Conservation (phyloP, 2,888 invertebrate species). For the Synergus itoensis region DNA sequence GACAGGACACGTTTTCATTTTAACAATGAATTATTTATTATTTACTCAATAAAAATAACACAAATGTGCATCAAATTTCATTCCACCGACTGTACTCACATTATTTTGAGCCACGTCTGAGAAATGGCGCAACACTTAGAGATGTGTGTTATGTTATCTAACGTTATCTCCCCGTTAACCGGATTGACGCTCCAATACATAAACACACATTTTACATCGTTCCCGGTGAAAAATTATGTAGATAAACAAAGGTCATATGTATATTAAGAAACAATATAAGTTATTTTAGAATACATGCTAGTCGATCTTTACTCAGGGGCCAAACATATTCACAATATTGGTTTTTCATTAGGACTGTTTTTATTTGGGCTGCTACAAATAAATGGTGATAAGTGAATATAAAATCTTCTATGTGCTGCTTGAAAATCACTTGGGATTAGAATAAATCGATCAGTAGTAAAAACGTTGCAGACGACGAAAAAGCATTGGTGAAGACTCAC, state of each 20-base stretch:
- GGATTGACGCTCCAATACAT: not conserved
- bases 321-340: no score
- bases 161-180: not conserved
- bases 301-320: no score
- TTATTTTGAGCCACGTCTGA: not conserved
- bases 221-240: no score
- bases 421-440: not conserved
- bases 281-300: no score
- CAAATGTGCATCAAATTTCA: not conserved
- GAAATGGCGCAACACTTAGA: not conserved
- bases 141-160: not conserved
- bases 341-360: no score
- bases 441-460: constrained; percentile 15
- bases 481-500: constrained; percentile 14
- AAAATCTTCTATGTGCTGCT: not conserved
- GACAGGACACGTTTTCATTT: not conserved
- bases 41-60: not conserved
- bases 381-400: constrained; percentile 1
- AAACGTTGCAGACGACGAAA: constrained; percentile 7
- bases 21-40: no score
- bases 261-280: no score
- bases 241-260: no score
- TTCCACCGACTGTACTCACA: not conserved
- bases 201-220: no score
- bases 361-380: no score